A percentile compares a stretch with the other conserved stretches of the same genome.
These are phyloP conservation scores for Sebastes oblongus DNA, from an alignment of 2,797 vertebrate genomes.

Conservation along the genomic window DNA sequence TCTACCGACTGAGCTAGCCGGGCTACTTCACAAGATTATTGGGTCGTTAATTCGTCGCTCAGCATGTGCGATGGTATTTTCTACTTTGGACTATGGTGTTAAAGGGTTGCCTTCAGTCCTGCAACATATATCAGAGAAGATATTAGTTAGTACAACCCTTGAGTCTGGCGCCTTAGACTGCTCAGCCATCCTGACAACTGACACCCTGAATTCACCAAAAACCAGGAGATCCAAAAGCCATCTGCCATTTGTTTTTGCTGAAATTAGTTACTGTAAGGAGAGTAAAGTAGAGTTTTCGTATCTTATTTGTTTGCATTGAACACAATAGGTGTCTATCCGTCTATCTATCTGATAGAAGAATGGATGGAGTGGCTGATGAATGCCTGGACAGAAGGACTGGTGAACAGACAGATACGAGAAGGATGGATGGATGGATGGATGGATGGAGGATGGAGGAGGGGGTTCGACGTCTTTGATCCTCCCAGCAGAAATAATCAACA, in stretches of 20 bases:
- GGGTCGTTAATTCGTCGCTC: background rate
- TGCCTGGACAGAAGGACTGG: constrained; percentile 42
- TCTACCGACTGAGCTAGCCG: background rate
- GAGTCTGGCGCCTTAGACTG: constrained; percentile 39
- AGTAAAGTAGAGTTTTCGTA: background rate
- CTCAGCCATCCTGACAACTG: constrained; percentile 29
- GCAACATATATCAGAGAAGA: too few species aligned
- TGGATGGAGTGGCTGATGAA: constrained; percentile 1
- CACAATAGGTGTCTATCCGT: background rate
- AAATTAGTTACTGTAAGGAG: background rate
- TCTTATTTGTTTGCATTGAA: background rate
- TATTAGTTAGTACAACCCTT: background rate
- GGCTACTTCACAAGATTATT: fast-evolving
- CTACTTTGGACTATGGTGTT: too few species aligned
- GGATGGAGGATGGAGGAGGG: constrained; percentile 13
- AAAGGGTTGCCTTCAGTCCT: background rate
- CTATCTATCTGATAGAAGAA: background rate
- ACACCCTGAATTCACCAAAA: too few species aligned
- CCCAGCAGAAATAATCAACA: constrained; percentile 86
- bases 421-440: constrained; percentile 41
- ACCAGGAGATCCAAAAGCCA: too few species aligned
- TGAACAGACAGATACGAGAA: constrained; percentile 47
- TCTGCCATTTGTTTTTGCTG: background rate
- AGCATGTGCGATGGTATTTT: background rate
- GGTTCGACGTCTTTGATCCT: constrained; percentile 79